Evolutionary conservation across 2,113 vertebrate genomes (phyloP).

Genomic region (Cheilinus undulatus): DNA sequence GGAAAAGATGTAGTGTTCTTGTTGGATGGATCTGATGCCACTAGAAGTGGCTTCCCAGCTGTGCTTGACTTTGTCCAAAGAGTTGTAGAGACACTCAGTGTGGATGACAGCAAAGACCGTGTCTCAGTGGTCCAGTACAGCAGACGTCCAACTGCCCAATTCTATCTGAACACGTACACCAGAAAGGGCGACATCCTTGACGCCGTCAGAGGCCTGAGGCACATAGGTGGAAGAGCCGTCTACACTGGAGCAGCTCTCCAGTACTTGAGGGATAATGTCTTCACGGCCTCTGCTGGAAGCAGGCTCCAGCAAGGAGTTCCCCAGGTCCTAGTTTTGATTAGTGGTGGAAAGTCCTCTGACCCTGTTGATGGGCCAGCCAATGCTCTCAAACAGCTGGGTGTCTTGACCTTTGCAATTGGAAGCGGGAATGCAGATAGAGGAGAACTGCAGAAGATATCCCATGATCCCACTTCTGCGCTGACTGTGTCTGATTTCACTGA

Average conservation of each 20-base stretch:
- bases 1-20: slow-evolving; percentile 84
- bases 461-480: slow-evolving; percentile 85
- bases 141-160: slow-evolving; percentile 45
- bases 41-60: slow-evolving; percentile 70
- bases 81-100: slow-evolving; percentile 71
- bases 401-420: slow-evolving; percentile 87
- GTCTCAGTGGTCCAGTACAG: slow-evolving; percentile 81
- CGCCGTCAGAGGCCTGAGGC: slow-evolving; percentile 84
- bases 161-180: slow-evolving; percentile 77
- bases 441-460: slow-evolving; percentile 88
- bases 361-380: slow-evolving; percentile 74
- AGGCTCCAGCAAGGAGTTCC: slow-evolving; percentile 87
- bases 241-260: slow-evolving; percentile 90
- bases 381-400: slow-evolving; percentile 83
- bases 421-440: slow-evolving; percentile 83
- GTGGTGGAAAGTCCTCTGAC: slow-evolving; percentile 83
- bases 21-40: slow-evolving; percentile 83
- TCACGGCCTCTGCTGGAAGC: slow-evolving; percentile 87
- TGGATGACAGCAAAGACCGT: slow-evolving; percentile 73
- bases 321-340: slow-evolving; percentile 90
- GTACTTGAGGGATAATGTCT: slow-evolving; percentile 81
- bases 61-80: slow-evolving; percentile 79
- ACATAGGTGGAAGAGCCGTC: slow-evolving; percentile 87
- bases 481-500: slow-evolving; percentile 84
- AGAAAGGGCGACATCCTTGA: slow-evolving; percentile 83